phyloP scores from a whole-genome alignment of 2,113 vertebrate genomes.

The Ellobius talpinus region DNA sequence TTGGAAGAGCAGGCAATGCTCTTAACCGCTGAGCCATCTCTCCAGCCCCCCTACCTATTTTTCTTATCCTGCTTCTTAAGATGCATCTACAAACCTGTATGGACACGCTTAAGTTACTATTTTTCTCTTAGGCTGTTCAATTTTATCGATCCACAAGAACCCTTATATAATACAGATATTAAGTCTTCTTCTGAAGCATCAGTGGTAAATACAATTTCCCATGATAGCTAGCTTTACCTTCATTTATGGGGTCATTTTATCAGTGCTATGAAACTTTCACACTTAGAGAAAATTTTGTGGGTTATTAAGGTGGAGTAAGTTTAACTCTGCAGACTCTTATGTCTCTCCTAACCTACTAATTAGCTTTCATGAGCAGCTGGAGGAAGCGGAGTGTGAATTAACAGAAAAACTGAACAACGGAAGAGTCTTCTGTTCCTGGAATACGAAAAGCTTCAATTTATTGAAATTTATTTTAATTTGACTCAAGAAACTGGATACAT shows the following conservation, averaged over 20 bases:
- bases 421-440: conserved; percentile 55
- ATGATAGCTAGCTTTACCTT: neutral
- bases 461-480: conserved; percentile 59
- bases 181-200: neutral
- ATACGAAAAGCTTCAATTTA: conserved; percentile 65
- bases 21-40: too few relatives aligned
- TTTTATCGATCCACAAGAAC: conserved; percentile 20
- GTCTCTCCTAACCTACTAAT: conserved; percentile 8
- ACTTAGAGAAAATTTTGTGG: neutral
- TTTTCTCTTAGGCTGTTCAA: neutral
- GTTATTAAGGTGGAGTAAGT: conserved; percentile 16
- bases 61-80: neutral
- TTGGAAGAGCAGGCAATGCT: too few relatives aligned
- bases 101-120: neutral
- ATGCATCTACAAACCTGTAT: neutral
- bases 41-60: too few relatives aligned
- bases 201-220: neutral
- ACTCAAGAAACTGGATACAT: conserved; percentile 41
- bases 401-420: conserved; percentile 37
- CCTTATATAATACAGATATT: neutral
- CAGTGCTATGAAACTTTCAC: conserved; percentile 25
- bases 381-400: conserved; percentile 10
- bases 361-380: conserved; percentile 18
- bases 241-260: neutral
- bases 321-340: conserved; percentile 14